Evolutionary conservation across 2,797 vertebrate species (phyloP).

Genomic region (Pangasius mekongensis): DNA sequence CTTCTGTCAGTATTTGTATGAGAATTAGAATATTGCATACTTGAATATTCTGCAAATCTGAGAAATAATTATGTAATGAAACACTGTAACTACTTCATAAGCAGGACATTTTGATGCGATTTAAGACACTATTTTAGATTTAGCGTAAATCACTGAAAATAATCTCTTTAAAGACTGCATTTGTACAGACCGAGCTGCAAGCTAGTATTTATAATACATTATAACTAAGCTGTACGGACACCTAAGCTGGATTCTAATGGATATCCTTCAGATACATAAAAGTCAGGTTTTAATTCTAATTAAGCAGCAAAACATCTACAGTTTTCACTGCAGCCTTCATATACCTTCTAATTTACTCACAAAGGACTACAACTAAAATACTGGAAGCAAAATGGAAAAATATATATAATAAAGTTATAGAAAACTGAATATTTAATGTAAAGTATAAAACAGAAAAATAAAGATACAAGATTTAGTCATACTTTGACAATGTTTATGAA

Average conservation of each 20-base stretch:
- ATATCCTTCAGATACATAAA: not conserved
- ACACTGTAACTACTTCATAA: not conserved
- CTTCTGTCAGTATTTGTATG: not conserved
- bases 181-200: not conserved
- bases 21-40: not conserved
- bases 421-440: not conserved
- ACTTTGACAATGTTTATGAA: not conserved
- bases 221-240: not conserved
- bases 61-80: not conserved
- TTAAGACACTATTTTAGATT: not conserved
- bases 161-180: not conserved
- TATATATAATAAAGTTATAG: not conserved
- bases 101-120: not conserved
- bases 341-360: not conserved
- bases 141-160: not conserved
- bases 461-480: not conserved
- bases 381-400: not conserved
- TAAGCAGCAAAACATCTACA: not conserved
- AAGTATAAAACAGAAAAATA: not conserved
- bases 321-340: not conserved
- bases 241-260: not conserved
- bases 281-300: not conserved
- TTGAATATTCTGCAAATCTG: not conserved
- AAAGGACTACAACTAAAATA: not conserved
- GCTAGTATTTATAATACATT: not conserved